phyloP scores from a whole-genome alignment of 2,113 vertebrate genomes.

The Cyprinodon tularosa region DNA sequence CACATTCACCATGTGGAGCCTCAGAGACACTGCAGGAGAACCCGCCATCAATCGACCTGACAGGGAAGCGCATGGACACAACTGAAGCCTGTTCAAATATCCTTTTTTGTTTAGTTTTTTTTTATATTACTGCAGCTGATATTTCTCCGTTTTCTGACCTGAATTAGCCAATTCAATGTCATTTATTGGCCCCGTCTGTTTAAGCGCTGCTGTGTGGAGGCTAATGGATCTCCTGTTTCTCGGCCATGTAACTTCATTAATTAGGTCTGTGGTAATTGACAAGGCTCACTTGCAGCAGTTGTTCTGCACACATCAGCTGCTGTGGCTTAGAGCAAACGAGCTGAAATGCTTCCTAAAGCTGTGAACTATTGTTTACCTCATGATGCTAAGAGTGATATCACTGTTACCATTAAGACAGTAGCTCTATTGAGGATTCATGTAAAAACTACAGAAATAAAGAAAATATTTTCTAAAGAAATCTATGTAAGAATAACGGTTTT shows the following conservation, averaged over 20 bases:
- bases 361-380: background rate
- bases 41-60: constrained; percentile 41
- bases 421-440: too few species aligned
- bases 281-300: constrained; percentile 13
- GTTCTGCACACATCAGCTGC: constrained; percentile 18
- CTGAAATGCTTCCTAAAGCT: background rate
- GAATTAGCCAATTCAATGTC: constrained; percentile 25
- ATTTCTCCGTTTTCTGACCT: constrained; percentile 11
- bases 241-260: constrained; percentile 69
- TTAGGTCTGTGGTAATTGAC: constrained; percentile 63
- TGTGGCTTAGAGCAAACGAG: background rate
- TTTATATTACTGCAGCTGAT: constrained; percentile 3
- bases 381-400: background rate
- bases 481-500: constrained; percentile 1
- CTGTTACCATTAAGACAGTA: background rate
- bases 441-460: background rate
- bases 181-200: constrained; percentile 56
- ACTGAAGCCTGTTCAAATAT: background rate
- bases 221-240: constrained; percentile 49
- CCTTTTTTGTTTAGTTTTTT: constrained; percentile 1
- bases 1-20: constrained; percentile 54
- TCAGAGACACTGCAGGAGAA: constrained; percentile 34
- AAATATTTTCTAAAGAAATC: background rate
- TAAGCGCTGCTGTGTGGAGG: constrained; percentile 35
- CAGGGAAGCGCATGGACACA: background rate